Base-by-base conservation (phyloP, 64 coral and sea anemone species). In the Porites lutea region DNA sequence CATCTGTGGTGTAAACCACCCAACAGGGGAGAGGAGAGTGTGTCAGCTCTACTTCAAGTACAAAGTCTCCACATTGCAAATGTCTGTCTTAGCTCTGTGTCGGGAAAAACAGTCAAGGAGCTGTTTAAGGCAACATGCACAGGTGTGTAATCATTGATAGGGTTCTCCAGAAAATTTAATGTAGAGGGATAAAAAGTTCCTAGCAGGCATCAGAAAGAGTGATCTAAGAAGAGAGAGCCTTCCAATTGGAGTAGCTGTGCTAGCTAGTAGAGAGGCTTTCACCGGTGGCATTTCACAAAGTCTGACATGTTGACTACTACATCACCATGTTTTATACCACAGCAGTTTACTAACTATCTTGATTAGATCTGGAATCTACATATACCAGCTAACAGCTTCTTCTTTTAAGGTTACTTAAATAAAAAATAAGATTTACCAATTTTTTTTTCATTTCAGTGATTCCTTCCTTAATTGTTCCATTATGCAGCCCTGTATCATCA, bases 21-120 rank as follows among this genome's bases (percentile, higher is more conserved):
- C 37, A 81, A 62, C 6, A 86, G 71, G 93, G 57, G 45, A 64
- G 5, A 48, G 12, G 20, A 52, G 16, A 82, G 75, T 8, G 61
- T 61, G 60, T 88, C 91, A 50, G 82, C 72, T 63, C 67, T 94
- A 37, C 92, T 97, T 72, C 95, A 97, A 79, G 79, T 94, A 58
- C 95, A 97, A n/a, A 91, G 95, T 88, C 76, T 97, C 3, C 95
- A 94, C 16, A 90, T 97, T 54, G 92, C 74, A 23, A 88, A 48
- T 68, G 45, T 79, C 15, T 97, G 91, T 12, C 82, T 97, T 71
- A 63, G n/a, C 9, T 89, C 90, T 19, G 1, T 93, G 13, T 63
- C 68, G 23, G 86, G 79, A 72, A 72, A 77, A 6, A 61, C 23
- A 3, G 59, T 86, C 9, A 90, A 96, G 71, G 72, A 93, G 50